phyloP scores from a whole-genome alignment of 2,888 invertebrate species.

The Drosophila kuntzei region DNA sequence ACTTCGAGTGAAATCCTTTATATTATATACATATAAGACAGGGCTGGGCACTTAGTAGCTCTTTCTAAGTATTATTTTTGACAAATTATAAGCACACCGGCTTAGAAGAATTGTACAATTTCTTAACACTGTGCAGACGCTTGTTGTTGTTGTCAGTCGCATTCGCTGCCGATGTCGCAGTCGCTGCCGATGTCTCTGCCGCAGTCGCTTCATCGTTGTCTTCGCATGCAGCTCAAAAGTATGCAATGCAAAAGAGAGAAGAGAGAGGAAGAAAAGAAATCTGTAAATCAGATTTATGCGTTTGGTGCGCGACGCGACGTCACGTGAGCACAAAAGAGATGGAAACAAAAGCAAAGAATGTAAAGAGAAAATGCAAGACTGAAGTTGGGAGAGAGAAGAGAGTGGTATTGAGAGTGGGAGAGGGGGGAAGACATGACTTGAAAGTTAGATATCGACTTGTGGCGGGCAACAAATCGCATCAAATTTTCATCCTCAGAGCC shows the following conservation, averaged over 20 bases:
- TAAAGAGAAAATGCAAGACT: conserved; percentile 2
- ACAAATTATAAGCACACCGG: too few species aligned
- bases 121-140: neutral
- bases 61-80: too few species aligned
- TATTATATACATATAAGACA: too few species aligned
- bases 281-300: conserved; percentile 82
- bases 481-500: conserved; percentile 74
- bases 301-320: conserved; percentile 61
- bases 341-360: conserved; percentile 12
- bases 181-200: too few species aligned
- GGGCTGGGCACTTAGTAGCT: too few species aligned
- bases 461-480: conserved; percentile 53
- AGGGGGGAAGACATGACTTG: conserved; percentile 12
- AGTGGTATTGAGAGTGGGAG: neutral
- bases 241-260: conserved; percentile 48
- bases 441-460: conserved; percentile 32
- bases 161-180: too few species aligned
- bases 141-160: too few species aligned
- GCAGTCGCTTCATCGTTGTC: too few species aligned
- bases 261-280: conserved; percentile 36
- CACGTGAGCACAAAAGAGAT: conserved; percentile 28
- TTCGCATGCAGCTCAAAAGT: conserved; percentile 57
- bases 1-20: too few species aligned
- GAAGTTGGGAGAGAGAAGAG: neutral
- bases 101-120: neutral